Evolutionary conservation across 2,113 vertebrate genomes (phyloP).

Genomic region (Clupea harengus): DNA sequence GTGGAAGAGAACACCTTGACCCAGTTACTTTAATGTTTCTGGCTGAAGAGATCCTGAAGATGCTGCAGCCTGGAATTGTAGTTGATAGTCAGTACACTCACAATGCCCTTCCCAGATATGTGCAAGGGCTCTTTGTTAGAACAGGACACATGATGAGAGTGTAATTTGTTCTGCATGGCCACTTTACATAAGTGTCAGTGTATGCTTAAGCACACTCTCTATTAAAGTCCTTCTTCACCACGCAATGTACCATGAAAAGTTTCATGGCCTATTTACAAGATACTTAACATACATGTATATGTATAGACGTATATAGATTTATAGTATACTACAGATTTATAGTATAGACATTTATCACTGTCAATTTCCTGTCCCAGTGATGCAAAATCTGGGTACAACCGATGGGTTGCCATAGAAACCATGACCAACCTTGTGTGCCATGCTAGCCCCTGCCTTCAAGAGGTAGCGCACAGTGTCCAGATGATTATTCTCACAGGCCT

Average conservation of each 20-base stretch:
- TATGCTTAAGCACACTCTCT: neutral
- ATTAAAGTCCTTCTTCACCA: neutral
- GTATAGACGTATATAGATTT: neutral
- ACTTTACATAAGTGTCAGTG: no score
- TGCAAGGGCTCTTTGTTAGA: no score
- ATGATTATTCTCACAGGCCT: slow-evolving; percentile 95
- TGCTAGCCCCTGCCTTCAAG: slow-evolving; percentile 89
- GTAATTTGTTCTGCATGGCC: no score
- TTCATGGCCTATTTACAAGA: no score
- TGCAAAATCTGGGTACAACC: no score
- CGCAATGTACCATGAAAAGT: neutral
- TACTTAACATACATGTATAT: no score
- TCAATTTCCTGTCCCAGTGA: no score
- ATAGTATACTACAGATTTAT: neutral
- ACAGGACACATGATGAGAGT: no score
- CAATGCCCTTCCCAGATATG: neutral
- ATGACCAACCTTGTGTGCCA: slow-evolving; percentile 83
- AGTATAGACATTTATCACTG: neutral
- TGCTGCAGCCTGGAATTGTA: neutral
- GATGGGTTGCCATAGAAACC: neutral
- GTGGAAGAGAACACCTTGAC: neutral
- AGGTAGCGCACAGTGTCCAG: slow-evolving; percentile 91
- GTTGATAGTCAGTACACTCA: neutral
- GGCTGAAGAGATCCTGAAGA: neutral
- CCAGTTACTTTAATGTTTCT: neutral